phyloP scores from a whole-genome alignment of 2,113 vertebrate species.

The Tenrec ecaudatus region DNA sequence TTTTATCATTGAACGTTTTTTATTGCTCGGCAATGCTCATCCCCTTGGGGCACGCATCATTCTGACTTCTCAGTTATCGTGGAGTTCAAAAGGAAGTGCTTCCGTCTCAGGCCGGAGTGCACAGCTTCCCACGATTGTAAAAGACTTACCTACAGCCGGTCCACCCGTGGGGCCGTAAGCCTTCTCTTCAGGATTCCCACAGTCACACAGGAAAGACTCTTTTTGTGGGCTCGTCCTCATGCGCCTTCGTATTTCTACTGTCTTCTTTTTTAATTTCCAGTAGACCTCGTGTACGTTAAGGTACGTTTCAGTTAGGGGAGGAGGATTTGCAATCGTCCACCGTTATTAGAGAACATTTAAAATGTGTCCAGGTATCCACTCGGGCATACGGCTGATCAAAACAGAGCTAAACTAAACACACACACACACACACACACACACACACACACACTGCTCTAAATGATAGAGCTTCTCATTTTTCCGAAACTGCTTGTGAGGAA shows the following conservation, averaged over 20 bases:
- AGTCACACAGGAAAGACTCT: neutral
- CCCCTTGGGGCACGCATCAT: too few relatives aligned
- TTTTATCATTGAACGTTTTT: slow-evolving; percentile 43
- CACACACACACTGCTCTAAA: neutral
- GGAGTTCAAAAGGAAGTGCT: neutral
- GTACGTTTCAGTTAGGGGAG: neutral
- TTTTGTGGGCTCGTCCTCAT: neutral
- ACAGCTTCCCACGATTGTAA: neutral
- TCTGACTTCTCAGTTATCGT: neutral
- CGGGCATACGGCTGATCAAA: too few relatives aligned
- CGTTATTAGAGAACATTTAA: neutral
- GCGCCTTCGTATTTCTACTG: neutral
- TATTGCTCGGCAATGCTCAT: too few relatives aligned
- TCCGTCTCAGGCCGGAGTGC: neutral
- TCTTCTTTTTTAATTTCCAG: slow-evolving; percentile 26
- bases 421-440: too few relatives aligned
- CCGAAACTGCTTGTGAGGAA: neutral
- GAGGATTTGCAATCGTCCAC: neutral
- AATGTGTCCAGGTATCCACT: neutral
- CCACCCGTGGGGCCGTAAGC: neutral
- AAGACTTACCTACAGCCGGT: neutral
- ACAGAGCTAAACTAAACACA: too few relatives aligned
- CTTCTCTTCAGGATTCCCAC: neutral
- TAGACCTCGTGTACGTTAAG: neutral
- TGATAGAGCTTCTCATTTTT: neutral